Conservation (phyloP, 2,113 vertebrate species). For the Carassius auratus region DNA sequence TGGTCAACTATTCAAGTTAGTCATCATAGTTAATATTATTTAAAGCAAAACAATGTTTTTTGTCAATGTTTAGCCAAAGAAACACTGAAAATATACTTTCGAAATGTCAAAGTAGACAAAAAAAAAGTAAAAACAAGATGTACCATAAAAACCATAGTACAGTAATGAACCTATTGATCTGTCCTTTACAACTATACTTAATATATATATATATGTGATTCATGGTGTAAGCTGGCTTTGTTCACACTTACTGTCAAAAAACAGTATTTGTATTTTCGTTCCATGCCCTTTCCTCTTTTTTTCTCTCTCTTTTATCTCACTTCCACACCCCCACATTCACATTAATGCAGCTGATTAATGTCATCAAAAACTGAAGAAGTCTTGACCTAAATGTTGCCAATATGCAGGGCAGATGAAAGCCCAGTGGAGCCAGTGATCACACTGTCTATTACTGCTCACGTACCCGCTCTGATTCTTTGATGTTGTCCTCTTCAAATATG, state of each 20-base stretch:
- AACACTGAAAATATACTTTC: background rate
- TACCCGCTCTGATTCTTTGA: slow-evolving; percentile 18
- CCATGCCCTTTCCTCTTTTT: background rate
- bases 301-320: no score
- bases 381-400: slow-evolving; percentile 36
- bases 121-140: no score
- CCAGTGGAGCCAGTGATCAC: background rate
- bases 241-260: background rate
- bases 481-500: slow-evolving; percentile 2
- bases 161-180: no score
- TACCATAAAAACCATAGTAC: no score
- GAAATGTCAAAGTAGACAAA: no score
- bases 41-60: no score
- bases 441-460: background rate
- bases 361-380: slow-evolving; percentile 4
- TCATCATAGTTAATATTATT: background rate
- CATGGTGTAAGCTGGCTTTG: background rate
- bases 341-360: background rate
- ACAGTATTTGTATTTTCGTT: background rate
- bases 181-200: no score
- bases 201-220: background rate
- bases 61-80: background rate
- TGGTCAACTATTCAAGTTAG: background rate
- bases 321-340: background rate
- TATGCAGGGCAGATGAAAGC: slow-evolving; percentile 41